Percentiles rank a stretch among this genome's conserved stretches.
Evolutionary conservation across 2,113 vertebrate species (phyloP).

Genomic region (Acanthochromis polyacanthus): DNA sequence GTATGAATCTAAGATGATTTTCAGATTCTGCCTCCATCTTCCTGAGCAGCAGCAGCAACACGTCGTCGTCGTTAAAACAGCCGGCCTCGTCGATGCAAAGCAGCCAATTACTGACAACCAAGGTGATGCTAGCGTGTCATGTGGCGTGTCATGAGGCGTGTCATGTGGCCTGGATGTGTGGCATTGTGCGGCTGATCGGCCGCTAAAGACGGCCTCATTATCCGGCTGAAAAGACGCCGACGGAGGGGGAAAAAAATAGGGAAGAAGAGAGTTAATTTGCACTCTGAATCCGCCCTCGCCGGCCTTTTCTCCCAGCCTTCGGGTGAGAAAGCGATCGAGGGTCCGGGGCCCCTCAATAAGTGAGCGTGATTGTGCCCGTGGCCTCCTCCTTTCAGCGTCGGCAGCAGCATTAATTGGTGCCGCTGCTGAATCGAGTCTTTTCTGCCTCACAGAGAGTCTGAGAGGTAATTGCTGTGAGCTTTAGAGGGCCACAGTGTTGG

Average conservation of each 20-base stretch:
- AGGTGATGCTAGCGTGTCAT: constrained; percentile 48
- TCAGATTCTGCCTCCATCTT: neutral
- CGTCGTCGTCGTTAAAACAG: constrained; percentile 5
- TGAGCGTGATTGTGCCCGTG: constrained; percentile 72
- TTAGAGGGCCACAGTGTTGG: constrained; percentile 77
- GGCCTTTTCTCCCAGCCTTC: constrained; percentile 42
- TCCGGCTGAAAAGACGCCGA: constrained; percentile 53
- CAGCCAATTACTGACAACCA: constrained; percentile 51
- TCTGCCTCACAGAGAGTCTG: constrained; percentile 44
- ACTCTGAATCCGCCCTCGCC: constrained; percentile 62
- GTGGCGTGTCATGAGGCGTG: neutral
- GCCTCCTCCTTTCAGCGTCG: constrained; percentile 64
- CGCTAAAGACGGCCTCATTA: constrained; percentile 73
- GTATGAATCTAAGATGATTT: too few species aligned
- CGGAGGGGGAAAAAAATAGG: constrained; percentile 17
- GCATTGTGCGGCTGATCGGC: constrained; percentile 47
- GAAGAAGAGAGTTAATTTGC: constrained; percentile 78
- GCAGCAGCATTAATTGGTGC: constrained; percentile 76
- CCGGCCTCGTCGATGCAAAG: constrained; percentile 19
- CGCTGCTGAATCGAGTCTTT: constrained; percentile 73
- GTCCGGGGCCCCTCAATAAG: constrained; percentile 61
- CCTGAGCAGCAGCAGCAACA: neutral
- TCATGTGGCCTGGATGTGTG: constrained; percentile 44
- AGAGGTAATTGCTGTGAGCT: constrained; percentile 83
- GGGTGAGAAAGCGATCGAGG: constrained; percentile 56